A percentile compares a stretch with the other conserved stretches of the same genome.
These are phyloP conservation scores for Autographa gamma DNA, from an alignment of 2,888 invertebrate species.

Conservation along the genomic window DNA sequence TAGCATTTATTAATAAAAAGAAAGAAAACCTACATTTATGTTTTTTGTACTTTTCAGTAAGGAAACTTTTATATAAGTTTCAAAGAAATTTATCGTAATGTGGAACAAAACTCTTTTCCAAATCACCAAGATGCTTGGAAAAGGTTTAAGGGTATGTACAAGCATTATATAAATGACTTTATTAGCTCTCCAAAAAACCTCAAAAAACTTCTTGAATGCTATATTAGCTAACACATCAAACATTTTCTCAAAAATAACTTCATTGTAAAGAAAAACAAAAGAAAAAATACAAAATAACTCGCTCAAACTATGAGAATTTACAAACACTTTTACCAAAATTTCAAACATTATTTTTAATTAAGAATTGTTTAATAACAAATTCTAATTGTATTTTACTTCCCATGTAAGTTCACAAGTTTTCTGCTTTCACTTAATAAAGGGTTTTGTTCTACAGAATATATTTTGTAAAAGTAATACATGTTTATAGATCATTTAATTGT, in stretches of 20 bases:
- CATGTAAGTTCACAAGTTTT: not conserved
- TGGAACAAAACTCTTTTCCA: no score
- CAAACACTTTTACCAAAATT: conserved; percentile 4
- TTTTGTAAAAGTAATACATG: conserved; percentile 2
- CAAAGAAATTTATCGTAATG: no score
- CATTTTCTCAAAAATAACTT: not conserved
- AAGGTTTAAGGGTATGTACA: no score
- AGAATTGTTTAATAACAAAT: conserved; percentile 4
- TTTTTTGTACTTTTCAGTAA: no score
- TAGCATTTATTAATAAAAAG: no score
- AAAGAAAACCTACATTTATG: no score
- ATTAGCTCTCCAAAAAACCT: no score
- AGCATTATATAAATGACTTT: no score
- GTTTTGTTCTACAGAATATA: not conserved
- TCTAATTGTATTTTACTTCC: not conserved
- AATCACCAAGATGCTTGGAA: no score
- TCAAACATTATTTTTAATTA: not conserved
- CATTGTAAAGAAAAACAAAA: not conserved
- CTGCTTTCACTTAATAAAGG: not conserved
- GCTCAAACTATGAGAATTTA: not conserved
- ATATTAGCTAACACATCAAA: not conserved
- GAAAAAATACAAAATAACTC: not conserved
- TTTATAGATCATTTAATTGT: not conserved
- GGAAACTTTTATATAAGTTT: no score
- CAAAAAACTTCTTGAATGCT: no score